These are phyloP conservation scores for Dolichoris vasculosae DNA, from an alignment of 1,140 invertebrate species.

Conservation along the genomic window DNA sequence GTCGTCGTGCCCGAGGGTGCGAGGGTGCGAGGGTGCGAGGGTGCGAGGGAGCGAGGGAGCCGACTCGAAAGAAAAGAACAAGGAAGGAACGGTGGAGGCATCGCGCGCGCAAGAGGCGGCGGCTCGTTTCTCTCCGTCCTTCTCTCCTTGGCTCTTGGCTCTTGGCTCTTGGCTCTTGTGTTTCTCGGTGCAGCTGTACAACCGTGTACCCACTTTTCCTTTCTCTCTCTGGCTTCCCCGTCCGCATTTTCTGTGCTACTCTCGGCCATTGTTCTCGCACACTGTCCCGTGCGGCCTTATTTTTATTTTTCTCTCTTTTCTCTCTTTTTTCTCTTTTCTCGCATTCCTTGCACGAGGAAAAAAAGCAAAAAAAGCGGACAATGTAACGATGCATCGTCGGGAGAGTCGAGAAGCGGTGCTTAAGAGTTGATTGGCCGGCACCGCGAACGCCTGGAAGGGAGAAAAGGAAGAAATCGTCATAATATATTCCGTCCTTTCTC, in stretches of 20 bases:
- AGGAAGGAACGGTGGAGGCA: not conserved
- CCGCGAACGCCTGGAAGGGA: not conserved
- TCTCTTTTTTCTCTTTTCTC: not conserved
- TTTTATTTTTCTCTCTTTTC: slow-evolving; percentile 4
- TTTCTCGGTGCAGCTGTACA: slow-evolving; percentile 2
- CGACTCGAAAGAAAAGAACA: not conserved
- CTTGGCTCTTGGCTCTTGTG: not conserved
- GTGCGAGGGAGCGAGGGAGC: not conserved
- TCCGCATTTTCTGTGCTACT: slow-evolving; percentile 11
- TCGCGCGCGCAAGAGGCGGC: slow-evolving; percentile 34
- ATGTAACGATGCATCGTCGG: not conserved
- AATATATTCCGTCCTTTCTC: not conserved
- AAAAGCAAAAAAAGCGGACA: not conserved
- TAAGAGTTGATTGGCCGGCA: slow-evolving; percentile 37
- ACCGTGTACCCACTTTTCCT: slow-evolving; percentile 32
- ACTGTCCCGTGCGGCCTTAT: not conserved
- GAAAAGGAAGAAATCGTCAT: slow-evolving; percentile 38
- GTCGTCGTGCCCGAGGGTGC: not conserved
- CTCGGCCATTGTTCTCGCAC: slow-evolving; percentile 38
- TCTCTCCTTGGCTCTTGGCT: not conserved
- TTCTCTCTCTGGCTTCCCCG: not conserved
- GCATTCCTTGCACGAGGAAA: slow-evolving; percentile 12
- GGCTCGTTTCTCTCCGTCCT: slow-evolving; percentile 42
- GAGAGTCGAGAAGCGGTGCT: not conserved
- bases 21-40: not conserved